Percentiles rank a stretch among this genome's conserved stretches.
Conservation (phyloP, 2,113 vertebrate genomes). For the Takifugu bimaculatus region DNA sequence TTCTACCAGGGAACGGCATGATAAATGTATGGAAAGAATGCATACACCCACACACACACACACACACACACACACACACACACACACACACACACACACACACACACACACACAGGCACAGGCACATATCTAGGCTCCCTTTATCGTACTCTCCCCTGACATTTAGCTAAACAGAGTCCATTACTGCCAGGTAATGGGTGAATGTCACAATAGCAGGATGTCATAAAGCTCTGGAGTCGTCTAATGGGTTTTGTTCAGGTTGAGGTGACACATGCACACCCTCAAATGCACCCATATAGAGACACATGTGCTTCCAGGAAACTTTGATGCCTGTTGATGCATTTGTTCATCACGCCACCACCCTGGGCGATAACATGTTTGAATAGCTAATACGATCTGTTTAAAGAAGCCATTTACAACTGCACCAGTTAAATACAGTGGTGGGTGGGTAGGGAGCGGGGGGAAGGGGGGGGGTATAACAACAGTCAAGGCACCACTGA, state of each 20-base stretch:
- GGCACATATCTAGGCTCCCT: conserved; percentile 9
- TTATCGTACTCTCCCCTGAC: conserved; percentile 45
- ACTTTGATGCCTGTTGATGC: conserved; percentile 28
- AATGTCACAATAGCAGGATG: conserved; percentile 74
- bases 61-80: conserved; percentile 2
- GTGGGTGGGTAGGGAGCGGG: not conserved
- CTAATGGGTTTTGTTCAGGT: conserved; percentile 76
- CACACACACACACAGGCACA: conserved; percentile 12
- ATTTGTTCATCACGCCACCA: conserved; percentile 41
- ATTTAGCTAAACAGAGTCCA: conserved; percentile 66
- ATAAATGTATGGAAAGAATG: conserved; percentile 16
- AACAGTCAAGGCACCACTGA: too few species aligned
- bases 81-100: conserved; percentile 13
- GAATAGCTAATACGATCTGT: conserved; percentile 41
- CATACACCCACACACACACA: conserved; percentile 11
- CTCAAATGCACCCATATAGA: conserved; percentile 14
- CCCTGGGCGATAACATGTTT: conserved; percentile 32
- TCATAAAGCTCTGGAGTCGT: conserved; percentile 73
- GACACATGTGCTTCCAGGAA: conserved; percentile 55
- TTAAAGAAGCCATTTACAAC: conserved; percentile 33
- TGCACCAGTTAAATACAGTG: conserved; percentile 29
- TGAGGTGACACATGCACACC: conserved; percentile 65
- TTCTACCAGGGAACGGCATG: not conserved
- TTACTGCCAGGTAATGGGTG: conserved; percentile 73
- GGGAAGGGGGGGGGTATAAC: too few species aligned